These are phyloP conservation scores for Congeria kusceri DNA, from an alignment of 2,888 invertebrate species.

Conservation along the genomic window DNA sequence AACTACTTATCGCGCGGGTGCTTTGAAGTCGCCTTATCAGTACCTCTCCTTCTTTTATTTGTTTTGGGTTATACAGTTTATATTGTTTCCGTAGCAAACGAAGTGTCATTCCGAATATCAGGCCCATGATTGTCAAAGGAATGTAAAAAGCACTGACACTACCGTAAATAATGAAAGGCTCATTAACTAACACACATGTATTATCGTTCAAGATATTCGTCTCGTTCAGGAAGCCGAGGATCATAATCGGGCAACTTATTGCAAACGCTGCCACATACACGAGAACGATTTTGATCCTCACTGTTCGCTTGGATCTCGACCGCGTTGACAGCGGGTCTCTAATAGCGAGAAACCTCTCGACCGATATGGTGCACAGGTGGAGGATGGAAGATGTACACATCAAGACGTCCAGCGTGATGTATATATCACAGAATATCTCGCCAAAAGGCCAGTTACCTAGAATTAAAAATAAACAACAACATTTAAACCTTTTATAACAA, in stretches of 20 bases:
- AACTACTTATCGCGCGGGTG: slow-evolving; percentile 13
- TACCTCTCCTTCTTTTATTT: slow-evolving; percentile 63
- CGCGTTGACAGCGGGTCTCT: slow-evolving; percentile 92
- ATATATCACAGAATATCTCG: slow-evolving; percentile 86
- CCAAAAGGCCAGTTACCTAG: slow-evolving; percentile 95
- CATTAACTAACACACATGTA: slow-evolving; percentile 86
- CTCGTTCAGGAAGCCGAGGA: slow-evolving; percentile 87
- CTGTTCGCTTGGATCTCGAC: slow-evolving; percentile 80
- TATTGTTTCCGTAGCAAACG: slow-evolving; percentile 92
- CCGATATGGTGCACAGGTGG: slow-evolving; percentile 87
- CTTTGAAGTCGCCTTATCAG: slow-evolving; percentile 74
- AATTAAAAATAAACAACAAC: not conserved
- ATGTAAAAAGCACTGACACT: slow-evolving; percentile 98
- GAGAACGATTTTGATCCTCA: slow-evolving; percentile 92
- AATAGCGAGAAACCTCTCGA: slow-evolving; percentile 93
- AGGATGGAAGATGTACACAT: slow-evolving; percentile 87
- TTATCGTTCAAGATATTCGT: slow-evolving; percentile 88
- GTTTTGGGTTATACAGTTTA: slow-evolving; percentile 72
- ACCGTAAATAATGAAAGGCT: slow-evolving; percentile 91
- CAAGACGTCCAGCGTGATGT: slow-evolving; percentile 88
- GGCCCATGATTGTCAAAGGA: slow-evolving; percentile 96
- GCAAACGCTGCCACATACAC: slow-evolving; percentile 95
- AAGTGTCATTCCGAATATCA: slow-evolving; percentile 96
- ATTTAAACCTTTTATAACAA: too few species aligned
- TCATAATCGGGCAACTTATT: slow-evolving; percentile 86